phyloP scores from a whole-genome alignment of 2,888 invertebrate species.

The Trachelus tabidus region DNA sequence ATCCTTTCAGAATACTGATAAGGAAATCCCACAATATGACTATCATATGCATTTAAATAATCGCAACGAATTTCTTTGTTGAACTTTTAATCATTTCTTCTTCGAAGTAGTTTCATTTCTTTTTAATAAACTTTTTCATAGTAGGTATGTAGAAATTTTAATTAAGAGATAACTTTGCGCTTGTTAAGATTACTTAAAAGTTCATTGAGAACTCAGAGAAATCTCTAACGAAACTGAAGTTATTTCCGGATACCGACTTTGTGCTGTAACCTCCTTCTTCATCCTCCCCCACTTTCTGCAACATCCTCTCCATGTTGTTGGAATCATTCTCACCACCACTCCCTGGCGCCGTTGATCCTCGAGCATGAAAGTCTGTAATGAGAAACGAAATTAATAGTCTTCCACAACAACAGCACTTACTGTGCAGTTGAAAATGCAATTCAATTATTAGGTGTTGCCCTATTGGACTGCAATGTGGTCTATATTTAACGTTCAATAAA shows the following conservation, averaged over 20 bases:
- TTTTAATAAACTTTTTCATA: neutral
- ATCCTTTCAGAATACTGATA: neutral
- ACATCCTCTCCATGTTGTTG: neutral
- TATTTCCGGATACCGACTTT: conserved; percentile 51
- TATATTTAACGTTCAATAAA: neutral
- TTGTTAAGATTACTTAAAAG: neutral
- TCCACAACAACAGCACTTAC: neutral
- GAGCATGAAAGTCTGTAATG: neutral
- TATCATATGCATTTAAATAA: neutral
- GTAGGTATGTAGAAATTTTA: neutral
- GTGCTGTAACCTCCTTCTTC: conserved; percentile 35
- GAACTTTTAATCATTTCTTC: neutral
- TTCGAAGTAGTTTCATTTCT: neutral
- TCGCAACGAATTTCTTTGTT: neutral
- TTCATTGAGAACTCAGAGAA: conserved; percentile 19
- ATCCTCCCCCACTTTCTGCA: conserved; percentile 27
- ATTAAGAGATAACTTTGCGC: neutral
- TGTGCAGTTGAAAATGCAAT: neutral
- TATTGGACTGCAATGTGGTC: neutral
- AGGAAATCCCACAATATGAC: neutral
- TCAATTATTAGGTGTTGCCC: neutral
- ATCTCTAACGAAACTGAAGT: conserved; percentile 48
- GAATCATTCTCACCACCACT: neutral
- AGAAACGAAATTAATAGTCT: neutral
- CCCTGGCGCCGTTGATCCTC: neutral